Conservation (phyloP, 2,113 vertebrate genomes). For the Megaleporinus macrocephalus region DNA sequence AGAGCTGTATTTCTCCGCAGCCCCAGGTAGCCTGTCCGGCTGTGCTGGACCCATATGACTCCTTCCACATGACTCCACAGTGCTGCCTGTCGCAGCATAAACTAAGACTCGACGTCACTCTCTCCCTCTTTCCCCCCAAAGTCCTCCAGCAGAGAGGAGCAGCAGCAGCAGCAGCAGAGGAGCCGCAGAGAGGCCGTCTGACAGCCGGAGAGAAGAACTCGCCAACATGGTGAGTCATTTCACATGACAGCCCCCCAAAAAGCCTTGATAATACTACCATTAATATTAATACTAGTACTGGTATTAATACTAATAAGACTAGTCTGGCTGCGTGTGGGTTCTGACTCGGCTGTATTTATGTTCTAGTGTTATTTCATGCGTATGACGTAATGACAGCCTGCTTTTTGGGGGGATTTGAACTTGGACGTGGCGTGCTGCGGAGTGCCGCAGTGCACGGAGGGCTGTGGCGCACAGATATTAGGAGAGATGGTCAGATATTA, state of each 20-base stretch:
- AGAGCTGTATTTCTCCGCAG: not conserved
- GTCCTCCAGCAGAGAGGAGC: conserved; percentile 54
- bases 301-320: no score
- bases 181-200: conserved; percentile 48
- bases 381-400: conserved; percentile 53
- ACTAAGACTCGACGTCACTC: conserved; percentile 55
- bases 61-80: conserved; percentile 56
- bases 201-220: conserved; percentile 45
- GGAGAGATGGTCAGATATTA: not conserved
- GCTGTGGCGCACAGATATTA: conserved; percentile 5
- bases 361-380: conserved; percentile 11
- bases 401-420: not conserved
- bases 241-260: no score
- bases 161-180: conserved; percentile 19
- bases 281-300: no score
- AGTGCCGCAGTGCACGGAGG: not conserved
- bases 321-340: no score
- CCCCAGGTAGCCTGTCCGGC: not conserved
- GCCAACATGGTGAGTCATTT: conserved; percentile 60
- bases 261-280: no score
- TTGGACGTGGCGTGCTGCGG: not conserved
- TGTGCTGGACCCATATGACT: conserved; percentile 55
- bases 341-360: conserved; percentile 1
- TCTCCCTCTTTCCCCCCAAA: conserved; percentile 56
- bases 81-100: conserved; percentile 58